Evolutionary conservation across 2,797 vertebrate genomes (phyloP).

Genomic region (Aldrovandia affinis): DNA sequence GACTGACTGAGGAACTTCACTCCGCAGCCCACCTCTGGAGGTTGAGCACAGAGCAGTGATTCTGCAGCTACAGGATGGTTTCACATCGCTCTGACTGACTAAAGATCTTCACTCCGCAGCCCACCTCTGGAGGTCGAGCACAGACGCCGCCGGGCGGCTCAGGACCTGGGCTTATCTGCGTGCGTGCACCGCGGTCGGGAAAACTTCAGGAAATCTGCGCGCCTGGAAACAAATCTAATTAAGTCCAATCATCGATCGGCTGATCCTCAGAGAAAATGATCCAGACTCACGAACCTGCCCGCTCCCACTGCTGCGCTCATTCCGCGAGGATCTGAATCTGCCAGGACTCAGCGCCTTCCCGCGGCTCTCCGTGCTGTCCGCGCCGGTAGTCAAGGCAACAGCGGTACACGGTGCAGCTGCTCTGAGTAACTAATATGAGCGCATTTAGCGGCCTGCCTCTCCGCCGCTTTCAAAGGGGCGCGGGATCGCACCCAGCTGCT

Average conservation of each 20-base stretch:
- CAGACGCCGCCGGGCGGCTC: constrained; percentile 11
- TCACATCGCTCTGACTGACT: background rate
- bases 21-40: too few species aligned
- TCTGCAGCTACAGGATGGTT: too few species aligned
- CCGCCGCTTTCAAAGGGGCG: background rate
- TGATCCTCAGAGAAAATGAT: constrained; percentile 70
- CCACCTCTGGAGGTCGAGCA: background rate
- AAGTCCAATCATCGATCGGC: constrained; percentile 64
- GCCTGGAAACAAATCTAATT: constrained; percentile 64
- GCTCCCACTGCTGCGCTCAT: constrained; percentile 25
- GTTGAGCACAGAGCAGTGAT: too few species aligned
- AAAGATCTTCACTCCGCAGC: background rate
- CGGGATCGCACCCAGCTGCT: constrained; percentile 43
- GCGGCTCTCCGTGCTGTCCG: constrained; percentile 32
- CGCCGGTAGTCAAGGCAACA: constrained; percentile 45
- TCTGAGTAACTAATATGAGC: constrained; percentile 42
- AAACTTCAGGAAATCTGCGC: constrained; percentile 32
- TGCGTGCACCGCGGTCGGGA: constrained; percentile 9
- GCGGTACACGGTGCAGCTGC: constrained; percentile 39
- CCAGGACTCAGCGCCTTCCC: constrained; percentile 30
- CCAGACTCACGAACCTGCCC: constrained; percentile 57
- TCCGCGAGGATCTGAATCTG: constrained; percentile 32
- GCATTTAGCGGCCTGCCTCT: constrained; percentile 39
- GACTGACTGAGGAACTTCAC: too few species aligned
- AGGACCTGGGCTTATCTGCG: constrained; percentile 42